Evolutionary conservation across 2,797 vertebrate species (phyloP).

Genomic region (Halcyon leucocephala): DNA sequence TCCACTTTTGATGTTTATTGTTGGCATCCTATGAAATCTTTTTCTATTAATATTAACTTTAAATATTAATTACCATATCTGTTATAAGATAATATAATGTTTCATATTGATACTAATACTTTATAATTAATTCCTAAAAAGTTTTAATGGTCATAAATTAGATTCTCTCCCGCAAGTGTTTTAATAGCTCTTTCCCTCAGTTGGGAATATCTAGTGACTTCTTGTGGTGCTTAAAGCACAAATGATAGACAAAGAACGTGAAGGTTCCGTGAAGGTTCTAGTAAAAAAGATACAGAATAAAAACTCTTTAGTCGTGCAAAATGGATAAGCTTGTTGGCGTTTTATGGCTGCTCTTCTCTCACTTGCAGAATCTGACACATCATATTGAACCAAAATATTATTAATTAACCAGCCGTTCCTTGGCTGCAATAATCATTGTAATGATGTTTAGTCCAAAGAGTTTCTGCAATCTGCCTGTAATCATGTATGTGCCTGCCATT

Average conservation of each 20-base stretch:
- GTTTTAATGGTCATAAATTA: background rate
- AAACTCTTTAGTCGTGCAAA: background rate
- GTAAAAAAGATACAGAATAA: background rate
- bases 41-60: background rate
- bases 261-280: background rate
- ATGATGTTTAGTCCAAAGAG: background rate
- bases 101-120: background rate
- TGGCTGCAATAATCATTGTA: background rate
- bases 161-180: background rate
- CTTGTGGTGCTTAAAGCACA: background rate
- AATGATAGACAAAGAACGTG: background rate
- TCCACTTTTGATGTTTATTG: background rate
- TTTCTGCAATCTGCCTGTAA: constrained; percentile 3
- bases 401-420: constrained; percentile 61
- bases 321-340: background rate
- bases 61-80: background rate
- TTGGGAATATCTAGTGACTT: background rate
- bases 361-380: background rate
- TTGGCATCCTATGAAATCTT: background rate
- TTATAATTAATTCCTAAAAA: background rate
- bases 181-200: background rate
- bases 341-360: background rate
- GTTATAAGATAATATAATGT: background rate
- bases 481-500: background rate
- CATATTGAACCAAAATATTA: background rate